phyloP scores from a whole-genome alignment of 2,888 invertebrate genomes.

The Caenorhabditis sinica region DNA sequence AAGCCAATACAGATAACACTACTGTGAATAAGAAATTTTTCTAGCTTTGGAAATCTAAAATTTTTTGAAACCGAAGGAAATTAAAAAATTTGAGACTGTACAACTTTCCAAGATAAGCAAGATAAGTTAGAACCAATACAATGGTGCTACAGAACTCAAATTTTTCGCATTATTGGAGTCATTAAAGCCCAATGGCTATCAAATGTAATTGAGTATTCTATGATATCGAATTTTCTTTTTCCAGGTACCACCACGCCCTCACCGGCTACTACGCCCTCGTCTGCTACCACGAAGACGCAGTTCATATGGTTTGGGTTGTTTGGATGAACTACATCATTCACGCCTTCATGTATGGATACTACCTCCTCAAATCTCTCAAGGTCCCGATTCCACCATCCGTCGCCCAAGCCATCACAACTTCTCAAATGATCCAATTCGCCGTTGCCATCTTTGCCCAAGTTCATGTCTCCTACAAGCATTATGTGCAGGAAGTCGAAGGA shows the following conservation, averaged over 20 bases:
- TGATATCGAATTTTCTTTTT: background rate
- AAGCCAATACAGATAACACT: too few relatives aligned
- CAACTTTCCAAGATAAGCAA: too few relatives aligned
- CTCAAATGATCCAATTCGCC: conserved; percentile 81
- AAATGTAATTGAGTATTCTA: too few relatives aligned
- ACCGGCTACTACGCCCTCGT: conserved; percentile 82
- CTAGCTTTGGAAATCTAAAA: too few relatives aligned
- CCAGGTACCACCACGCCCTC: conserved; percentile 81
- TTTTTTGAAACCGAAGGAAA: too few relatives aligned
- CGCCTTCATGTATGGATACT: conserved; percentile 81
- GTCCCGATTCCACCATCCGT: conserved; percentile 78
- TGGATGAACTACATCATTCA: conserved; percentile 81
- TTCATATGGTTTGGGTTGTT: conserved; percentile 81
- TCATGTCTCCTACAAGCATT: conserved; percentile 72
- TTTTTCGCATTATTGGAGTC: too few relatives aligned
- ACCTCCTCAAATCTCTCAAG: conserved; percentile 79
- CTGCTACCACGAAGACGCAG: conserved; percentile 81
- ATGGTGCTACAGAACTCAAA: too few relatives aligned
- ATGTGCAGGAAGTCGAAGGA: conserved; percentile 63
- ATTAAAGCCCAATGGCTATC: too few relatives aligned
- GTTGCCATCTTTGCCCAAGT: conserved; percentile 79
- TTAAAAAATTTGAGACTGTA: too few relatives aligned
- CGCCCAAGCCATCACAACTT: conserved; percentile 79
- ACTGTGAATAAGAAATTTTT: too few relatives aligned
- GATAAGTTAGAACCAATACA: too few relatives aligned